Conservation (phyloP, 2,113 vertebrate genomes). For the Colistium nudipinnis region DNA sequence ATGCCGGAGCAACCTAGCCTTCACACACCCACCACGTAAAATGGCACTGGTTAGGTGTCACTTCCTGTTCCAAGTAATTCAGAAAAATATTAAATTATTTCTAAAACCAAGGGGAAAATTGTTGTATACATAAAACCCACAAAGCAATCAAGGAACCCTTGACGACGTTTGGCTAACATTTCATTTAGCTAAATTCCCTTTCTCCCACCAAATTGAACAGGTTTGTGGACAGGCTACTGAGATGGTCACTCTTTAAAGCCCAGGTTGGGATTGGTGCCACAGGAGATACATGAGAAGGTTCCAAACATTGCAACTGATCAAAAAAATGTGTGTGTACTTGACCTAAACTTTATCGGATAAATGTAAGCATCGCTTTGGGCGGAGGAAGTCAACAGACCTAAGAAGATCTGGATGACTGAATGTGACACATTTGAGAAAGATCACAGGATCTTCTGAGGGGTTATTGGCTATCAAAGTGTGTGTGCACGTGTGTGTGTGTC, state of each 20-base stretch:
- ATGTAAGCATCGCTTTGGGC: constrained; percentile 14
- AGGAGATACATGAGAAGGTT: neutral
- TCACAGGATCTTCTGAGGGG: constrained; percentile 54
- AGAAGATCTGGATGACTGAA: constrained; percentile 37
- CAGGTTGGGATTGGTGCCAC: neutral
- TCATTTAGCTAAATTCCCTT: neutral
- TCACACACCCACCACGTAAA: no score
- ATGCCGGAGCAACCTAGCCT: neutral
- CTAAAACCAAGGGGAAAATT: no score
- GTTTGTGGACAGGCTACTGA: neutral
- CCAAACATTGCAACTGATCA: constrained; percentile 30
- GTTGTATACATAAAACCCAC: no score
- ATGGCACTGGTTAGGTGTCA: neutral
- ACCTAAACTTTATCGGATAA: constrained; percentile 29
- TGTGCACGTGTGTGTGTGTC: constrained; percentile 26
- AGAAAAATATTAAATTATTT: no score
- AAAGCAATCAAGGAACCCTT: no score
- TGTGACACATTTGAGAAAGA: constrained; percentile 39
- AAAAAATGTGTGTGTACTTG: constrained; percentile 5
- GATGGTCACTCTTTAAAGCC: neutral
- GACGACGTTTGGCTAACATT: no score
- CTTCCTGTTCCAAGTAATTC: neutral
- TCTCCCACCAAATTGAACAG: neutral
- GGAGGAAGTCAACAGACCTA: constrained; percentile 29
- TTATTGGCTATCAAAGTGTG: constrained; percentile 44